A percentile compares a stretch with the other conserved stretches of the same genome.
Evolutionary conservation across 1,140 invertebrate genomes (phyloP).

Genomic region (Tachypleus tridentatus): DNA sequence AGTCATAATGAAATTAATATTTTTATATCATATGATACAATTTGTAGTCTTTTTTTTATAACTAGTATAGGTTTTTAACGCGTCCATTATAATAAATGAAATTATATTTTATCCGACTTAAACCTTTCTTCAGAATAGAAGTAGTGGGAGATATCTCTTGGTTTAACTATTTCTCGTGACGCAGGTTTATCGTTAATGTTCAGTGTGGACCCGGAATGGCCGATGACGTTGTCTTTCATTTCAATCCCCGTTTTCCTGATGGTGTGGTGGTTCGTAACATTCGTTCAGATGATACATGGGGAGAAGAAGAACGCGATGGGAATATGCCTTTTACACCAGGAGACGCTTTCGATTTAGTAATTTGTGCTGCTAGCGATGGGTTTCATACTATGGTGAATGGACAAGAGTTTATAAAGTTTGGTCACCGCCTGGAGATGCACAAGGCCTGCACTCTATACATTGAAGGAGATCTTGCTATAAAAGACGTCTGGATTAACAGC

Average conservation of each 20-base stretch:
- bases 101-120: not conserved
- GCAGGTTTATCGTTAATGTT: slow-evolving; percentile 15
- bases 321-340: slow-evolving; percentile 44
- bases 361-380: slow-evolving; percentile 48
- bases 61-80: too few relatives aligned
- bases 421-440: slow-evolving; percentile 51
- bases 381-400: slow-evolving; percentile 66
- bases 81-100: not conserved
- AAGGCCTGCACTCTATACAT: slow-evolving; percentile 50
- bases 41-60: too few relatives aligned
- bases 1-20: too few relatives aligned
- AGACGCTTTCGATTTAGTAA: slow-evolving; percentile 55
- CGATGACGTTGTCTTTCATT: slow-evolving; percentile 16
- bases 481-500: slow-evolving; percentile 10
- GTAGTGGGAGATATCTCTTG: not conserved
- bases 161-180: not conserved
- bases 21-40: too few relatives aligned
- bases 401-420: slow-evolving; percentile 56
- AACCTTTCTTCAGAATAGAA: not conserved
- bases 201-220: slow-evolving; percentile 12
- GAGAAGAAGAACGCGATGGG: slow-evolving; percentile 10
- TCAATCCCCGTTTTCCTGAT: slow-evolving; percentile 18
- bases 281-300: slow-evolving; percentile 15
- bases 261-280: slow-evolving; percentile 15
- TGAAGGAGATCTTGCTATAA: slow-evolving; percentile 53